phyloP scores from a whole-genome alignment of 2,888 invertebrate genomes.

The Perizoma flavofasciatum region DNA sequence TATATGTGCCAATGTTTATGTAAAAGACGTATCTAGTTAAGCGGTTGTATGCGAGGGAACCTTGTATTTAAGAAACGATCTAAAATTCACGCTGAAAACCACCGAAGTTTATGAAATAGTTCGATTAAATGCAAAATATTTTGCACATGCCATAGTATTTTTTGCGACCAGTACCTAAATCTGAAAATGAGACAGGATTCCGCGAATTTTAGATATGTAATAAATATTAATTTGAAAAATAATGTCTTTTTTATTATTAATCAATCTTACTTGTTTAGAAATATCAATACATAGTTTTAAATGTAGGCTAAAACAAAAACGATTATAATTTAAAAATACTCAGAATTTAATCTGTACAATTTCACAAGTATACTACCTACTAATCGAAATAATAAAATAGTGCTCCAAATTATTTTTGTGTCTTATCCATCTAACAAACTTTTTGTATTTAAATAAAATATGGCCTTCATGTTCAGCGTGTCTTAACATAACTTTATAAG shows the following conservation, averaged over 20 bases:
- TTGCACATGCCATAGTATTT: constrained; percentile 13
- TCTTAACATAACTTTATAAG: background rate
- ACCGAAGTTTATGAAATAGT: constrained; percentile 10
- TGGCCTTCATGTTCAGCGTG: constrained; percentile 4
- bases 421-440: background rate
- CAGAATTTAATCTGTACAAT: constrained; percentile 11
- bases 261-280: too few relatives aligned
- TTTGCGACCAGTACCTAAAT: background rate
- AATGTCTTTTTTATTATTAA: constrained; percentile 3
- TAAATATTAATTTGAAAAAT: constrained; percentile 54
- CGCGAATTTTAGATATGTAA: constrained; percentile 27
- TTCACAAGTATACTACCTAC: background rate
- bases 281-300: too few relatives aligned
- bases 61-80: constrained; percentile 47
- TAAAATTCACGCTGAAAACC: constrained; percentile 9
- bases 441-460: background rate
- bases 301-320: constrained; percentile 4
- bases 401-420: background rate
- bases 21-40: constrained; percentile 65
- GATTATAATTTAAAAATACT: constrained; percentile 14
- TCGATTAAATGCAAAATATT: too few relatives aligned
- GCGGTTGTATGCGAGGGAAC: constrained; percentile 44
- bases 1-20: constrained; percentile 76
- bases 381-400: background rate
- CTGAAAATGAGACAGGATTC: constrained; percentile 28